Conservation (phyloP, 2,888 invertebrate species). For the Dryococelus australis region DNA sequence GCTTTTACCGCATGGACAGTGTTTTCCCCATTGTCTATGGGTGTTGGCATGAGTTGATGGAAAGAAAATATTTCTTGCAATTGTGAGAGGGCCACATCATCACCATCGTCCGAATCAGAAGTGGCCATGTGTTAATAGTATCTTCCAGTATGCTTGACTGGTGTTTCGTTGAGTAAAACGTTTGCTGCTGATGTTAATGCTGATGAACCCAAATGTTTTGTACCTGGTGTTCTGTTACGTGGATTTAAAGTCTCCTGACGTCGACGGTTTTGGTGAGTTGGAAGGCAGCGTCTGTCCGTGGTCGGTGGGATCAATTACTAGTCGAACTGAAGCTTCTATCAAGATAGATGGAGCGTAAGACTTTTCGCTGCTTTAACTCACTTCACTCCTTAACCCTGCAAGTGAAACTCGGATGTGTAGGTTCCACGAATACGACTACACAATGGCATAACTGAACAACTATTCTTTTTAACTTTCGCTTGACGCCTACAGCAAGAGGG, state of each 20-base stretch:
- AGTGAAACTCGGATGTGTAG: no score
- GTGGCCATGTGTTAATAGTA: background rate
- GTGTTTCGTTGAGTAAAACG: background rate
- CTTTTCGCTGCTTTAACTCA: no score
- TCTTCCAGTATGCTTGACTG: background rate
- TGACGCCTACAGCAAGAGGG: no score
- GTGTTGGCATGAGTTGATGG: conserved; percentile 18
- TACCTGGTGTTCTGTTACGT: no score
- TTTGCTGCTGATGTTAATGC: background rate
- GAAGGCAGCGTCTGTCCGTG: background rate
- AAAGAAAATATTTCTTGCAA: background rate
- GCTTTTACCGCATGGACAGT: background rate
- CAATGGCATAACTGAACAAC: no score
- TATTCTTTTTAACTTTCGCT: no score
- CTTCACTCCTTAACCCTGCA: no score
- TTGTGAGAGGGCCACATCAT: background rate
- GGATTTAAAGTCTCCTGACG: no score
- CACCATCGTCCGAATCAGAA: background rate
- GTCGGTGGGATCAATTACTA: background rate
- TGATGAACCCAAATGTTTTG: no score
- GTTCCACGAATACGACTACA: no score
- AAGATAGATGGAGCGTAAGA: conserved; percentile 10
- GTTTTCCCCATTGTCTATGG: background rate
- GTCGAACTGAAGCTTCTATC: background rate
- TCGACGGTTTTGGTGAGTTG: background rate